Evolutionary conservation across 2,113 vertebrate genomes (phyloP).

Genomic region (Marcusenius ussheri): DNA sequence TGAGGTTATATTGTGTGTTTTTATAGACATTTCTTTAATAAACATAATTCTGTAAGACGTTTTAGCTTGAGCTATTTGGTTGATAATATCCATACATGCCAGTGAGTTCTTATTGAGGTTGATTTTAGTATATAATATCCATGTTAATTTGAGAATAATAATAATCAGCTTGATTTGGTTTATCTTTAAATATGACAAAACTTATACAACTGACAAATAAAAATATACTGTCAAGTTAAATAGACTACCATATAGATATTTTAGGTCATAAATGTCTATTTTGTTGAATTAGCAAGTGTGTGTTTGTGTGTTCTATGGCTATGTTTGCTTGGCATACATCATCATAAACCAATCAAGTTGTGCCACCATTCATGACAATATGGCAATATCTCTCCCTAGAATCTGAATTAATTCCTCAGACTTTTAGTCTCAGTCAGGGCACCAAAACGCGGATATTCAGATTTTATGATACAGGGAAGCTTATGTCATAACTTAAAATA

Average conservation of each 20-base stretch:
- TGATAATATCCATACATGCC: background rate
- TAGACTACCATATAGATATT: background rate
- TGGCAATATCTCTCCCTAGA: constrained; percentile 45
- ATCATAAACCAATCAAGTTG: constrained; percentile 44
- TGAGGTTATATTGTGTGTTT: background rate
- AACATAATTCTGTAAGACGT: background rate
- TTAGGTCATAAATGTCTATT: background rate
- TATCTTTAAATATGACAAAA: background rate
- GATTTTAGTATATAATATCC: background rate
- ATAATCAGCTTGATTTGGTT: background rate
- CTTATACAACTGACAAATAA: background rate
- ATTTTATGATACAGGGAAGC: background rate
- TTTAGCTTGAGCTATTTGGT: background rate
- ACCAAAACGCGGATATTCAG: constrained; percentile 41
- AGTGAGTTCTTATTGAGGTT: background rate
- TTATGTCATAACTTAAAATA: background rate
- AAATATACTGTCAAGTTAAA: background rate
- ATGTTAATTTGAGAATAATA: background rate
- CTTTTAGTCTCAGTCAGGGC: constrained; percentile 40
- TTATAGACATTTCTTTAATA: background rate
- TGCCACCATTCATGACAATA: constrained; percentile 39
- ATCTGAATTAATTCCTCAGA: constrained; percentile 60
- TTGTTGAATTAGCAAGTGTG: constrained; percentile 35
- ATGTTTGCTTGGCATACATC: constrained; percentile 42
- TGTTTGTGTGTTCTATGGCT: constrained; percentile 34